A percentile compares a stretch with the other conserved stretches of the same genome.
phyloP scores from a whole-genome alignment of 2,888 invertebrate genomes.

The Gnatocerus cornutus region DNA sequence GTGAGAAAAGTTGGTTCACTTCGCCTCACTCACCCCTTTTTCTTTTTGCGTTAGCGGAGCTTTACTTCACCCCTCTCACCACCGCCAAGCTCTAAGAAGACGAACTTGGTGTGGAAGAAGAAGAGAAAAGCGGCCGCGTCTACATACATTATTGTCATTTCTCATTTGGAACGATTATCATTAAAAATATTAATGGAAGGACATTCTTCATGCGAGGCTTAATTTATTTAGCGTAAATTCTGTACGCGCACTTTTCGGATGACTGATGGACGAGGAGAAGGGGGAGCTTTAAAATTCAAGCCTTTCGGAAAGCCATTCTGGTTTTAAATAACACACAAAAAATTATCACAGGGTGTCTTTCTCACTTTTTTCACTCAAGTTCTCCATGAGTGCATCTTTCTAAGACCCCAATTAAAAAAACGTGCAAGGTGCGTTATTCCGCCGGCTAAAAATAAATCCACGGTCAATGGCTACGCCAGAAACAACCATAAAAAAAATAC shows the following conservation, averaged over 20 bases:
- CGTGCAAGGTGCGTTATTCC: conserved; percentile 10
- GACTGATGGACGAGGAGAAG: conserved; percentile 39
- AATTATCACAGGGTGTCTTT: neutral
- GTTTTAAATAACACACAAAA: conserved; percentile 5
- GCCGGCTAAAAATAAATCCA: conserved; percentile 13
- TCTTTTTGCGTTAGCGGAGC: conserved; percentile 49
- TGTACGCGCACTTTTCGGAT: conserved; percentile 64
- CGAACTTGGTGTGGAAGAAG: conserved; percentile 32
- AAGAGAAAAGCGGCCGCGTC: conserved; percentile 56
- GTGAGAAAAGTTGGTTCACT: conserved; percentile 53
- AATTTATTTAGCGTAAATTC: conserved; percentile 69
- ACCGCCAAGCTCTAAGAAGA: conserved; percentile 40
- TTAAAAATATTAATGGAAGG: conserved; percentile 71
- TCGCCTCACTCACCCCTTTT: conserved; percentile 41
- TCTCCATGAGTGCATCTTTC: neutral
- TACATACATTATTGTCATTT: conserved; percentile 71
- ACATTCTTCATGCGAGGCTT: conserved; percentile 70
- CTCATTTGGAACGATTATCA: conserved; percentile 70
- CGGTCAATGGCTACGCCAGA: conserved; percentile 10
- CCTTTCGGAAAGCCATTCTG: conserved; percentile 13
- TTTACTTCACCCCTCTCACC: conserved; percentile 41
- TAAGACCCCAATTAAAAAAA: neutral
- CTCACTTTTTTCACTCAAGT: neutral
- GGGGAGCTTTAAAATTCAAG: conserved; percentile 4
- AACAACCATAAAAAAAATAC: conserved; percentile 11